phyloP scores from a whole-genome alignment of 2,113 vertebrate genomes.

The cattle (Bos taurus) region ARS-UCD2.0 NC_037354.1:42994501-42995000 shows the following conservation, averaged over 20 bases:
- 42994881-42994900: background rate
- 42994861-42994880: background rate
- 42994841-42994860: background rate
- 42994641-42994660: background rate
- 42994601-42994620: background rate
- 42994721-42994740: background rate
- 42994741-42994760: background rate
- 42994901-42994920: background rate
- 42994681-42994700: background rate
- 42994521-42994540: fast-evolving
- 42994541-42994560: background rate
- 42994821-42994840: background rate
- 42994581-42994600: background rate
- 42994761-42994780: background rate
- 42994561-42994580: background rate
- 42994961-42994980: background rate
- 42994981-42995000: background rate
- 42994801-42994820: background rate
- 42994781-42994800: background rate
- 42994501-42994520: background rate
- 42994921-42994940: background rate
- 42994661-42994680: background rate
- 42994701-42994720: background rate
- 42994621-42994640: background rate
- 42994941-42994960: background rate